phyloP scores from a whole-genome alignment of 2,888 invertebrate genomes.

The Hypsopygia costalis region DNA sequence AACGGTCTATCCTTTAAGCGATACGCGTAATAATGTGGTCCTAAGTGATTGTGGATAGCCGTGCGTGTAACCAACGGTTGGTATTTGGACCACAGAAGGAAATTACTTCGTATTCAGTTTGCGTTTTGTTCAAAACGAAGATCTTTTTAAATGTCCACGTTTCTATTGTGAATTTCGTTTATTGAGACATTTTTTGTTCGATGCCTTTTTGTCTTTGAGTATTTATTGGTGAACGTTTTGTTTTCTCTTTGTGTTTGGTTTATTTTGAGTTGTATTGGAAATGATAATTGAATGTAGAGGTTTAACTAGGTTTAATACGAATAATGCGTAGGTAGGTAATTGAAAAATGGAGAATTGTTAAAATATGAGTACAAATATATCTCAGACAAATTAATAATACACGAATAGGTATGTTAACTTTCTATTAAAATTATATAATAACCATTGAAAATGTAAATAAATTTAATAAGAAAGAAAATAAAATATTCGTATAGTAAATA shows the following conservation, averaged over 20 bases:
- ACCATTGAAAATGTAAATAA: no score
- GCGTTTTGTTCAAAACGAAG: background rate
- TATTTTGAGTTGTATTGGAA: no score
- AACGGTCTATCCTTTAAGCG: conserved; percentile 21
- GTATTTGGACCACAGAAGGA: background rate
- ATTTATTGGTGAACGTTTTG: background rate
- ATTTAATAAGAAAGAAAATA: no score
- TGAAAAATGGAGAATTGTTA: no score
- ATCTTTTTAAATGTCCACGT: background rate
- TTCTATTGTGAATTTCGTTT: background rate
- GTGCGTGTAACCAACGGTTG: conserved; percentile 1
- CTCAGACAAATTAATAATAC: no score
- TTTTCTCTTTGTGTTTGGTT: background rate
- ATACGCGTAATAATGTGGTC: conserved; percentile 20
- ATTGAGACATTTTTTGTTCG: background rate
- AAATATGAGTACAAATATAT: no score
- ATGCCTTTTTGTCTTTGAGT: background rate
- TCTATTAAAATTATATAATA: no score
- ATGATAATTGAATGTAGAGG: no score
- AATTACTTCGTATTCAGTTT: background rate
- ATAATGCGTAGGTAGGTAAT: no score
- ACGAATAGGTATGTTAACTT: no score
- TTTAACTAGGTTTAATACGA: no score
- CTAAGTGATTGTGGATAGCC: conserved; percentile 24
- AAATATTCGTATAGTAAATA: no score